These are phyloP conservation scores for Oriolus oriolus DNA, from an alignment of 2,113 vertebrate genomes.

Conservation along the genomic window DNA sequence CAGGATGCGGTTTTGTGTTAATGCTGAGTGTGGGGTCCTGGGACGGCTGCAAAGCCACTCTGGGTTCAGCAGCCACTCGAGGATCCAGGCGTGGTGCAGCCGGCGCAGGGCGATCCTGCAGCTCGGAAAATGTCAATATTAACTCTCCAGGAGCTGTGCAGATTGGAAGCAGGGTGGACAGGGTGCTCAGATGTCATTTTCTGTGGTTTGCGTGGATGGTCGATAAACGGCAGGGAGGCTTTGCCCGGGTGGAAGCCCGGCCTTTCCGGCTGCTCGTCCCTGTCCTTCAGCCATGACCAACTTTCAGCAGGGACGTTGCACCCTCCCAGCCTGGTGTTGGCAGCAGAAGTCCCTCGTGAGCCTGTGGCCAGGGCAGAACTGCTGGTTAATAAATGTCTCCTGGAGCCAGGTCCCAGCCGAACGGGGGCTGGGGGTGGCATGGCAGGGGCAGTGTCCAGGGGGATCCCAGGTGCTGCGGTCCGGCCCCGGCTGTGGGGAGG, in stretches of 20 bases:
- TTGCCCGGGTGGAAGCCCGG: rapidly evolving
- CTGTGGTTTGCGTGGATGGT: not conserved
- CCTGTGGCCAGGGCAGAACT: not conserved
- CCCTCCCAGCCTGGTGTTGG: rapidly evolving
- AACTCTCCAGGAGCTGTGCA: not conserved
- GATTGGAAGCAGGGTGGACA: rapidly evolving
- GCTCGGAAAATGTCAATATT: rapidly evolving
- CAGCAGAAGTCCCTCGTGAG: not conserved
- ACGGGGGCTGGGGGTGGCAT: not conserved
- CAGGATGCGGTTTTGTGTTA: not conserved
- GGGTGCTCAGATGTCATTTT: not conserved
- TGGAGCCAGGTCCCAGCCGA: not conserved
- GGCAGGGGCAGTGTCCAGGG: not conserved
- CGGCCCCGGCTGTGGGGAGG: rapidly evolving
- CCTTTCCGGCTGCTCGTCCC: not conserved
- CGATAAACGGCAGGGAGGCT: not conserved
- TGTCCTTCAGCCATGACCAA: not conserved
- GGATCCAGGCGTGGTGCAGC: not conserved
- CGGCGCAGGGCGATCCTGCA: not conserved
- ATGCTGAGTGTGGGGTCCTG: not conserved
- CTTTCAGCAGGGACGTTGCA: not conserved
- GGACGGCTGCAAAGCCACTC: not conserved
- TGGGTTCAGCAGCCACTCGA: rapidly evolving
- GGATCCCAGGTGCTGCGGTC: rapidly evolving
- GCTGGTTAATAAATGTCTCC: not conserved